Evolutionary conservation across 2,797 vertebrate genomes (phyloP).

Genomic region (Coendou prehensilis): DNA sequence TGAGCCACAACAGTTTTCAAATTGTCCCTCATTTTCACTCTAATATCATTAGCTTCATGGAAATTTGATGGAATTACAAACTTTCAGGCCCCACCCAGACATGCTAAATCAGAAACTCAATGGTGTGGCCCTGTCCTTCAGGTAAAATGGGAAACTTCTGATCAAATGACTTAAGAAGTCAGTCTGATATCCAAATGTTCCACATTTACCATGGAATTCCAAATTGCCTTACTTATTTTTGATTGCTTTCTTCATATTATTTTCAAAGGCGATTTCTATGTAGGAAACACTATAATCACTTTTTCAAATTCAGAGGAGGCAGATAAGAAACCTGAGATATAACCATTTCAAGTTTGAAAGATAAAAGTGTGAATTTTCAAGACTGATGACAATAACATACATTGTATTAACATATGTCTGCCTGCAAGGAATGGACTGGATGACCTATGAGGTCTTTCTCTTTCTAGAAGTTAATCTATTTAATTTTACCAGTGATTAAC

Average conservation of each 20-base stretch:
- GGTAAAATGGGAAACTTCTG: neutral
- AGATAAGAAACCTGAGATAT: neutral
- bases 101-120: neutral
- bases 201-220: neutral
- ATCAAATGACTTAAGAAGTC: neutral
- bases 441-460: neutral
- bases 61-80: neutral
- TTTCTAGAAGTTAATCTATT: neutral
- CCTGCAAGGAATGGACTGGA: neutral
- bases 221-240: neutral
- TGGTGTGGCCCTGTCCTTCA: neutral
- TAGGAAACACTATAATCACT: neutral
- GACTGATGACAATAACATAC: neutral
- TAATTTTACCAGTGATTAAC: neutral
- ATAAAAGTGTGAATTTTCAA: neutral
- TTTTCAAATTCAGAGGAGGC: neutral
- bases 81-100: neutral
- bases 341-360: neutral
- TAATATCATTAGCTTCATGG: neutral
- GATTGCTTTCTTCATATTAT: neutral
- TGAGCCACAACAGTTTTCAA: neutral
- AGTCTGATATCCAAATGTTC: neutral
- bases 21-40: fast-evolving
- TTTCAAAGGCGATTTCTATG: constrained; percentile 44
- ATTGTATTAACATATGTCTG: neutral